Evolutionary conservation across 1,140 invertebrate species (phyloP).

Genomic region (Halictus rubicundus): DNA sequence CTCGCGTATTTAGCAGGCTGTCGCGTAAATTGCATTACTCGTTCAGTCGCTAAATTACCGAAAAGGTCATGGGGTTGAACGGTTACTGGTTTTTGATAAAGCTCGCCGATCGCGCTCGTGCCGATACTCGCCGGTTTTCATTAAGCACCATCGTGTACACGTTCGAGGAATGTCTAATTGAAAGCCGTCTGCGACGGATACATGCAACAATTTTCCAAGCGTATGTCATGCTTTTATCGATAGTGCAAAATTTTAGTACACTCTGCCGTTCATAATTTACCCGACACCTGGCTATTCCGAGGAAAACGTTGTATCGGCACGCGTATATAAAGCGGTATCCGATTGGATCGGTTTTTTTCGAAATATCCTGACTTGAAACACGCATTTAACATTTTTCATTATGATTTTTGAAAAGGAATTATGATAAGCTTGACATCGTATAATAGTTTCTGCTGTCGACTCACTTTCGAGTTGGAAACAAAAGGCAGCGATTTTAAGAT

Average conservation of each 20-base stretch:
- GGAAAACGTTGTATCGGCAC: too few species aligned
- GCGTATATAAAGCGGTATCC: too few species aligned
- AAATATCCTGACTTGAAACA: too few species aligned
- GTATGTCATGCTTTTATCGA: background rate
- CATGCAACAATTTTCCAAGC: background rate
- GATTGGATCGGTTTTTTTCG: too few species aligned
- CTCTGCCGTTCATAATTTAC: background rate
- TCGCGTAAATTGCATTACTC: conserved; percentile 36
- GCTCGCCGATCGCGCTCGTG: background rate
- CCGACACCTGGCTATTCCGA: too few species aligned
- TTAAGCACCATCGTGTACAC: background rate
- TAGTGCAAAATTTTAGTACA: background rate
- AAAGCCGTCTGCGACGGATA: background rate
- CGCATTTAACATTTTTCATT: too few species aligned
- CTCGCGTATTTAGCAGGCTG: conserved; percentile 35
- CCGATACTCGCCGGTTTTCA: background rate
- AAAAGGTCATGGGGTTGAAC: conserved; percentile 39
- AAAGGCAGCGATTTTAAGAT: too few species aligned
- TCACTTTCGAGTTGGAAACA: too few species aligned
- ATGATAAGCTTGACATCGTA: too few species aligned
- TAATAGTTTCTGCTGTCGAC: too few species aligned
- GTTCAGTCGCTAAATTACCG: conserved; percentile 32
- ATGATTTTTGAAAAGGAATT: too few species aligned
- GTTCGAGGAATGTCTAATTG: background rate
- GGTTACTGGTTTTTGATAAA: conserved; percentile 28